Evolutionary conservation across 2,113 vertebrate genomes (phyloP).

Genomic region (Daboia siamensis): DNA sequence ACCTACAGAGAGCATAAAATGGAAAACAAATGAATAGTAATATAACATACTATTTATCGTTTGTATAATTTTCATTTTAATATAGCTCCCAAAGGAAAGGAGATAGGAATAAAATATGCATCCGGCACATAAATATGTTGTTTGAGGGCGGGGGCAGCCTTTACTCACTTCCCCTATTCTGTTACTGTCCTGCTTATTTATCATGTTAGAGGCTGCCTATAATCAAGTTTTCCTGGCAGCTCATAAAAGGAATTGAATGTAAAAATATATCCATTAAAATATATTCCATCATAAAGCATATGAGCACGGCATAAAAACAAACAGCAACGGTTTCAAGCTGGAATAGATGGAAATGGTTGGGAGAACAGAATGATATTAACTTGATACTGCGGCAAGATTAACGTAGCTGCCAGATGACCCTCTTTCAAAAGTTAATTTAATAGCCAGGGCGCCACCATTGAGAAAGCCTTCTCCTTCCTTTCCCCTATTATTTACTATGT

Average conservation of each 20-base stretch:
- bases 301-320: background rate
- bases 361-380: background rate
- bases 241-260: background rate
- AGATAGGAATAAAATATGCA: background rate
- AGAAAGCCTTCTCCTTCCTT: background rate
- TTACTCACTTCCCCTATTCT: background rate
- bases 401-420: background rate
- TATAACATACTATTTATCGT: background rate
- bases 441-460: background rate
- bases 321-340: background rate
- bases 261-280: background rate
- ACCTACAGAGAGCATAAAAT: background rate
- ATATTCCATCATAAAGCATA: background rate
- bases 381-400: background rate
- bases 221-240: background rate
- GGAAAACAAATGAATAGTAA: background rate
- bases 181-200: background rate
- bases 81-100: background rate
- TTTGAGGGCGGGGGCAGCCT: background rate
- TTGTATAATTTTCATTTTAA: background rate
- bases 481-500: background rate
- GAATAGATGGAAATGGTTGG: background rate
- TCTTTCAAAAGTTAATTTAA: background rate
- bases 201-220: background rate
- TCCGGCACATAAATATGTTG: background rate